These are phyloP conservation scores for Drosophila emarginata DNA, from an alignment of 2,888 invertebrate genomes.

Conservation along the genomic window DNA sequence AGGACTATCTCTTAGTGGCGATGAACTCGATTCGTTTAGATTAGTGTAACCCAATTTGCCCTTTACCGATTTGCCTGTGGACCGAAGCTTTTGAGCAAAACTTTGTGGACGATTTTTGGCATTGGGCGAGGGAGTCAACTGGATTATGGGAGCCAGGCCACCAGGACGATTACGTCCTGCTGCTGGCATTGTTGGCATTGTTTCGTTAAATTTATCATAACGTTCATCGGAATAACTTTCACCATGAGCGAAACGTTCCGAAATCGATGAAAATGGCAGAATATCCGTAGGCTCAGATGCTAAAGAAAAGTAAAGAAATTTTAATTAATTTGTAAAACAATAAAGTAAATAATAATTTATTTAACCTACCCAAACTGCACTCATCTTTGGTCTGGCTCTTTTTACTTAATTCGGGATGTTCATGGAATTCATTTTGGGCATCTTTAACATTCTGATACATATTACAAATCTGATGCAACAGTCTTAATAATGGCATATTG, in stretches of 20 bases:
- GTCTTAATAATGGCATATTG: conserved; percentile 95
- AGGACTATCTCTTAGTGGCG: conserved; percentile 86
- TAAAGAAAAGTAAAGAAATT: conserved; percentile 21
- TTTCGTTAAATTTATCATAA: conserved; percentile 82
- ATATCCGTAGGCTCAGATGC: conserved; percentile 82
- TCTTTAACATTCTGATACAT: conserved; percentile 99
- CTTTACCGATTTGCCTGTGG: conserved; percentile 92
- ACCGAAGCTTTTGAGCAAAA: conserved; percentile 93
- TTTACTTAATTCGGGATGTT: conserved; percentile 84
- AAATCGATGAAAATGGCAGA: conserved; percentile 77
- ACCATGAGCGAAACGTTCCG: conserved; percentile 79
- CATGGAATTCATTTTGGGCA: conserved; percentile 94
- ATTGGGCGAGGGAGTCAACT: conserved; percentile 82
- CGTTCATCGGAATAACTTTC: conserved; percentile 81
- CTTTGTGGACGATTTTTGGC: conserved; percentile 88
- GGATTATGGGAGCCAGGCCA: conserved; percentile 79
- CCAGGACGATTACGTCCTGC: conserved; percentile 64
- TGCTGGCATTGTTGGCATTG: conserved; percentile 68
- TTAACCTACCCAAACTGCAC: conserved; percentile 84
- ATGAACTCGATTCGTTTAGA: conserved; percentile 88
- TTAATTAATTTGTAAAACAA: background rate
- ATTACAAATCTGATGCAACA: conserved; percentile 97
- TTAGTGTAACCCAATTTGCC: conserved; percentile 90
- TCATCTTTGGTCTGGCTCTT: conserved; percentile 84
- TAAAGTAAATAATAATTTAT: background rate